Conservation (phyloP, 1,140 invertebrate genomes). For the Piezodorus guildinii region DNA sequence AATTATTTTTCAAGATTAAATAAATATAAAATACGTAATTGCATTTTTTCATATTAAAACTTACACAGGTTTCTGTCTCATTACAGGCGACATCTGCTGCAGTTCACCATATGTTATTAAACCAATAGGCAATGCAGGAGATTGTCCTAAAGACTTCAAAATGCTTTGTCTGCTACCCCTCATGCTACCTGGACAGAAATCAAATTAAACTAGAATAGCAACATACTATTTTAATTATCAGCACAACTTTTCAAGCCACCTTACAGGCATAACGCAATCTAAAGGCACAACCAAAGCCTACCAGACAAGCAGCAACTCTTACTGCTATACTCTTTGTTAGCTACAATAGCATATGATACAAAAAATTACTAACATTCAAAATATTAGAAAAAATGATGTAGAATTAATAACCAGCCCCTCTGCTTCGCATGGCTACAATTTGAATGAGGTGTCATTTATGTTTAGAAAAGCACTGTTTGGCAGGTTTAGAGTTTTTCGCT, state of each 20-base stretch:
- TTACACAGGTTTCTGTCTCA: slow-evolving; percentile 7
- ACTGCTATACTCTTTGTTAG: no score
- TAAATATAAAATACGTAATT: neutral
- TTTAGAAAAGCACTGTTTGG: no score
- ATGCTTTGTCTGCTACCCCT: slow-evolving; percentile 19
- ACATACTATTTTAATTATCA: no score
- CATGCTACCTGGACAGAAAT: slow-evolving; percentile 14
- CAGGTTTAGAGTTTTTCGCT: no score
- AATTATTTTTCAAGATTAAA: neutral
- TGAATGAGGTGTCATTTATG: no score
- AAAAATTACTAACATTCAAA: slow-evolving; percentile 7
- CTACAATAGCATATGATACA: neutral
- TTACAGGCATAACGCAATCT: no score
- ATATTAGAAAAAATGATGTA: no score
- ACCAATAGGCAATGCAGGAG: slow-evolving; percentile 12
- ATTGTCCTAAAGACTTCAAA: slow-evolving; percentile 12
- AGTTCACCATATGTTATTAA: slow-evolving; percentile 22
- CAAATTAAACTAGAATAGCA: neutral
- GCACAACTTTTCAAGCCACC: no score
- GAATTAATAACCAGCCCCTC: no score
- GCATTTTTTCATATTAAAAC: neutral
- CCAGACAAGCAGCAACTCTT: no score
- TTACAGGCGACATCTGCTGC: slow-evolving; percentile 4
- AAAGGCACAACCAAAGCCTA: no score
- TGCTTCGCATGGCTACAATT: no score